Evolutionary conservation across 2,797 vertebrate genomes (phyloP).

Genomic region (Notolepis coatsorum): DNA sequence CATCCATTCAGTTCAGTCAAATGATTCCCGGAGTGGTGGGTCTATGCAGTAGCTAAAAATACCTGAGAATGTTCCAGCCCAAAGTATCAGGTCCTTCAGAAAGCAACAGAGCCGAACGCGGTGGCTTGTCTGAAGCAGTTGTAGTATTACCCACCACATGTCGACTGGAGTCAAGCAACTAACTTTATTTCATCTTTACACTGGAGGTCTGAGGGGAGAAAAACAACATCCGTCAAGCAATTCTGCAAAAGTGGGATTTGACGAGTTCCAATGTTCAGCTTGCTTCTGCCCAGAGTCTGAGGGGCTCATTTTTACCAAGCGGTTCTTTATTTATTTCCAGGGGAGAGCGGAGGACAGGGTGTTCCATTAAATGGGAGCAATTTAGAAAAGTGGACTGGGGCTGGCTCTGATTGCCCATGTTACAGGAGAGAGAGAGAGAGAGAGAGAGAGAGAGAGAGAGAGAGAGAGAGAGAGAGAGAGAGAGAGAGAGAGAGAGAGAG

Average conservation of each 20-base stretch:
- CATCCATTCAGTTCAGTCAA: too few relatives aligned
- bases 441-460: constrained; percentile 71
- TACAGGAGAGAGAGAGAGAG: constrained; percentile 62
- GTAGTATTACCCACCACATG: constrained; percentile 30
- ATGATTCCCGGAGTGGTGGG: too few relatives aligned
- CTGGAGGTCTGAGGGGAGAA: constrained; percentile 33
- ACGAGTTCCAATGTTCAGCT: constrained; percentile 63
- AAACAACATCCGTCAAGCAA: constrained; percentile 55
- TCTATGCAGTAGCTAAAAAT: too few relatives aligned
- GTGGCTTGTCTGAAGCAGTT: too few relatives aligned
- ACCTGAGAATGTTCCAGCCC: too few relatives aligned
- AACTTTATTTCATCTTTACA: constrained; percentile 28
- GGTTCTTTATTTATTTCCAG: constrained; percentile 72
- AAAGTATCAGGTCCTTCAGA: too few relatives aligned
- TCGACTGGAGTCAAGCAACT: constrained; percentile 8
- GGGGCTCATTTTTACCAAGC: constrained; percentile 66
- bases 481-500: constrained; percentile 70
- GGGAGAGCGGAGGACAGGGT: constrained; percentile 71
- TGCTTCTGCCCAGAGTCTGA: constrained; percentile 58
- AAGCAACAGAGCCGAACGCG: too few relatives aligned
- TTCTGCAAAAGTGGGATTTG: constrained; percentile 61
- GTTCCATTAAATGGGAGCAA: constrained; percentile 77
- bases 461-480: constrained; percentile 67
- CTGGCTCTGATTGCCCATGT: constrained; percentile 61
- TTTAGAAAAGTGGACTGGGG: constrained; percentile 77